Base-by-base conservation (phyloP, 1,140 invertebrate genomes). In the Wasmannia auropunctata region DNA sequence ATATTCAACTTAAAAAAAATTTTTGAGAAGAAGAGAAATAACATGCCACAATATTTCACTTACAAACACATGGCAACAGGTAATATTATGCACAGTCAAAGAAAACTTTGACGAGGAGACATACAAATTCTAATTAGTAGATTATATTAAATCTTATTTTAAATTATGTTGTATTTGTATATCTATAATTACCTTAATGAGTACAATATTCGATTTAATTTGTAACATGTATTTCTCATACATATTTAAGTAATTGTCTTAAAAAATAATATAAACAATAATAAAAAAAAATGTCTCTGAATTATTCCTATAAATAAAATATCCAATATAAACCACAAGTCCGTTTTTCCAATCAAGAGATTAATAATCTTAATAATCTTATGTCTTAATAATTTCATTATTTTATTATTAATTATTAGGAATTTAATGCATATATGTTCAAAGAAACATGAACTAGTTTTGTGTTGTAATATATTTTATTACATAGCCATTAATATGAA, bases 121-220 rank as follows among this genome's bases (percentile, higher is more conserved):
- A 81, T 86, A 90, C 40, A 88, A 90, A 90, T 70, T 90, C 22
- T 91, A 88, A 91, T 87, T 87, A 88, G 65, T 74, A 90, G 74
- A 85, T 90, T 91, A 92, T 88, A 89, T 93, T 93, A 92, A 91
- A 93, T 86, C 25, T 91, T 94, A 93, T 92, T 93, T 94, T 94
- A 94, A 94, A 92, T 94, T 95, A 87, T 92, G 90, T 93, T 95
- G 91, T 94, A 94, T 95, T 95, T 95, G 93, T 95, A 95, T 94
- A 93, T 92, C 93, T 94, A 93, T 95, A 93, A 92, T 93, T 94
- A 91, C 87, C 93, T 79, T 92, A 94, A 94, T 91, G 91, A 94
- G 93, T 93, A 91, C 63, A 94, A 93, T 93, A 94, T 92, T 92
- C 88, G 88, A 91, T 94, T 93, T 93, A 94, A 93, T 93, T 94